These are phyloP conservation scores for Panagrolaimus sp. DNA, from an alignment of 1,140 invertebrate species.

Conservation along the genomic window DNA sequence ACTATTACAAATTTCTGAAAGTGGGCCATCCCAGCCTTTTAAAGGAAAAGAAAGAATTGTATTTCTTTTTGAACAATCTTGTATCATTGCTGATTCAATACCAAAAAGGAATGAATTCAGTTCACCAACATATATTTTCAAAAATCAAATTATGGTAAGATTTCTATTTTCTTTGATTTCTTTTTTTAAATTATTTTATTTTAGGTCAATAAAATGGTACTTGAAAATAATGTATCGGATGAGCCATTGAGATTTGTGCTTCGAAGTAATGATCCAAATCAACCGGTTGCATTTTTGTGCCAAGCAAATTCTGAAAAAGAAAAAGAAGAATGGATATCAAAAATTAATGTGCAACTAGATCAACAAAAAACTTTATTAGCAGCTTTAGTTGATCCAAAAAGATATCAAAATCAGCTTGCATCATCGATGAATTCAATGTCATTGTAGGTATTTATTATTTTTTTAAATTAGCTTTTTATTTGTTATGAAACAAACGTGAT, in stretches of 20 bases:
- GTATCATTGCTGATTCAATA: constrained; percentile 56
- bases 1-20: constrained; percentile 71
- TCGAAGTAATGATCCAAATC: constrained; percentile 46
- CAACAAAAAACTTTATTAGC: constrained; percentile 53
- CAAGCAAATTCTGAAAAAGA: constrained; percentile 47
- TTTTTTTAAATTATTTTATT: background rate
- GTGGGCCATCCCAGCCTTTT: constrained; percentile 57
- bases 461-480: too few species aligned
- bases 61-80: constrained; percentile 89
- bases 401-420: constrained; percentile 47
- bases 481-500: too few species aligned
- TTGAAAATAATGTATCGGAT: constrained; percentile 44
- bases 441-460: constrained; percentile 34
- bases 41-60: constrained; percentile 83
- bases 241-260: constrained; percentile 55
- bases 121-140: constrained; percentile 89
- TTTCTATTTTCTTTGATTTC: background rate
- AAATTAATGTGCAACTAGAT: constrained; percentile 48
- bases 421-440: constrained; percentile 30
- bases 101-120: constrained; percentile 79
- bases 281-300: constrained; percentile 46
- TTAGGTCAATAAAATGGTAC: constrained; percentile 57
- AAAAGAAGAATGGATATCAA: constrained; percentile 52
- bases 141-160: constrained; percentile 86
- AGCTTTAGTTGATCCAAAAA: constrained; percentile 55